Base-by-base conservation (phyloP, 2,113 vertebrate species). In the Micronycteris hirsuta region DNA sequence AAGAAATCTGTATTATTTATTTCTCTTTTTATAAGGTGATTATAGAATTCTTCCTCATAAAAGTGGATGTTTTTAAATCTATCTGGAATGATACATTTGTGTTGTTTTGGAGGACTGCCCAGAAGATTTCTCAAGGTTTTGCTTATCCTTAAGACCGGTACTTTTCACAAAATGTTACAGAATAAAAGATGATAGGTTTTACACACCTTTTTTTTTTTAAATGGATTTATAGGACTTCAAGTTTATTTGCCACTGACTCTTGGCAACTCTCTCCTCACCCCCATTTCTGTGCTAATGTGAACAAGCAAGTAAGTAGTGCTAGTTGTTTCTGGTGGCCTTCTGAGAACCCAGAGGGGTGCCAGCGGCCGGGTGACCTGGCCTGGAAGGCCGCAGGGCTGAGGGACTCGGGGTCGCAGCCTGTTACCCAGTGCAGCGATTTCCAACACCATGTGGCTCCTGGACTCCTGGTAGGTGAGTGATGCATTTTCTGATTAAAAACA, bases 21-120 rank as follows among this genome's bases (percentile, higher is more conserved):
- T 76, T 95, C 38, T 86, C 33, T 87, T 95, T 86, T 92, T 61
- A 90, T 61, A 91, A 91, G 52, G 70, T 81, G 73, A 82, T 71
- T 96, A 81, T 36, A 63, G 31, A 97, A 87, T 54, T 93, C 68
- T 77, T 77, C 45, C 78, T 92, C 71, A 76, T 76, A 88, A 95
- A 91, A 54, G 20, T 26, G 20, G 24, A 78, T 82, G 33, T 82
- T 93, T 92, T 28, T 0, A 76, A 91, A 71, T 88, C 41, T 94
- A 26, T 73, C 54, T 86, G 36, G 43, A 82, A 20, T 68, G 41
- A 93, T 4, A 20, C 33, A 74, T 82, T 86, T 82, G 45, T 81
- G 36, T 82, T 73, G 12, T 33, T 49, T 88, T 77, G 74, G 85
- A 93, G 33, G 20, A 41, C 45, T 92, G 61, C 73, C 88, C 56